Conservation (phyloP, 2,888 invertebrate species). For the Thalpophila matura region DNA sequence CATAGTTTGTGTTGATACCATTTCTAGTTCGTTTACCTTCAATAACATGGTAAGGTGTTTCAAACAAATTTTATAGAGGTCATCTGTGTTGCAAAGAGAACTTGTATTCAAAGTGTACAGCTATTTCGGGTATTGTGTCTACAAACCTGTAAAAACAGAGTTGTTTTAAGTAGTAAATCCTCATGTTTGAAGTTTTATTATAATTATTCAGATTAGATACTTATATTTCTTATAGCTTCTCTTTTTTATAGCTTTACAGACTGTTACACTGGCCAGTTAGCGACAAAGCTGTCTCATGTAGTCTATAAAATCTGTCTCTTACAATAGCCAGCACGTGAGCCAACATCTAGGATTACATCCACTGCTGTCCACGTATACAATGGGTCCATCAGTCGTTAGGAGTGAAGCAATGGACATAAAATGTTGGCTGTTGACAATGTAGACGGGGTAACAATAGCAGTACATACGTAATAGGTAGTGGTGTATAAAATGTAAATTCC, state of each 20-base stretch:
- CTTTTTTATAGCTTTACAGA: not conserved
- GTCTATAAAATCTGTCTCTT: conserved; percentile 7
- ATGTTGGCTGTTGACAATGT: conserved; percentile 25
- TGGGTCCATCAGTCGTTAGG: conserved; percentile 44
- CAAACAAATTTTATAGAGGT: conserved; percentile 45
- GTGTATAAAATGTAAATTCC: conserved; percentile 33
- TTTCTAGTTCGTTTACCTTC: conserved; percentile 47
- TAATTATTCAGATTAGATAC: too few relatives aligned
- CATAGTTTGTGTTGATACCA: conserved; percentile 23
- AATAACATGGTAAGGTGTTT: conserved; percentile 9
- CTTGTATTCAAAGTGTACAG: not conserved
- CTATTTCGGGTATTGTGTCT: conserved; percentile 17
- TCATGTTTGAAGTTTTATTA: conserved; percentile 20
- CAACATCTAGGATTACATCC: conserved; percentile 42
- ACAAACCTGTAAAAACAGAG: conserved; percentile 17
- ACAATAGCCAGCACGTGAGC: conserved; percentile 6
- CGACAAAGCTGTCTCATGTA: not conserved
- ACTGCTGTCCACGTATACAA: conserved; percentile 39
- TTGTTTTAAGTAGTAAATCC: conserved; percentile 1
- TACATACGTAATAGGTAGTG: conserved; percentile 15
- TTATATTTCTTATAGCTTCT: too few relatives aligned
- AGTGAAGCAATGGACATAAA: conserved; percentile 48
- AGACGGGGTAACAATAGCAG: conserved; percentile 22
- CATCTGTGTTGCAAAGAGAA: conserved; percentile 2
- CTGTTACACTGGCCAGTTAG: conserved; percentile 14